Conservation (phyloP, 2,888 invertebrate species). For the Molorchus minor region DNA sequence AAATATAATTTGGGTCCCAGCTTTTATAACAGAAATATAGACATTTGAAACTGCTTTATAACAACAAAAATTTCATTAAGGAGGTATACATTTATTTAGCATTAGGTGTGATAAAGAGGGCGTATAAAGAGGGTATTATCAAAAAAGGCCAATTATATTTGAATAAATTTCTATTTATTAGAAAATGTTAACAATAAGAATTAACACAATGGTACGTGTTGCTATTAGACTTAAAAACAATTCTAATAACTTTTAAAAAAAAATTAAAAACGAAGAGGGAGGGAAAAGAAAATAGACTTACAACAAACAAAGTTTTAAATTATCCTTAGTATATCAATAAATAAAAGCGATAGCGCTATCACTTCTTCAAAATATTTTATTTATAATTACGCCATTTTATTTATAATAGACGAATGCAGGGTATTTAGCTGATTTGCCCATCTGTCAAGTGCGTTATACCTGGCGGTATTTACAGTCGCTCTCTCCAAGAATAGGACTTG, state of each 20-base stretch:
- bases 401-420: constrained; percentile 88
- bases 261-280: constrained; percentile 6
- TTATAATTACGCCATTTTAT: constrained; percentile 77
- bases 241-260: constrained; percentile 23
- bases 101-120: too few relatives aligned
- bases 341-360: constrained; percentile 28
- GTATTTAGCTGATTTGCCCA: constrained; percentile 93
- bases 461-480: constrained; percentile 81
- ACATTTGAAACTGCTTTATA: too few relatives aligned
- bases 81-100: too few relatives aligned
- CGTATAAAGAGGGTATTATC: too few relatives aligned
- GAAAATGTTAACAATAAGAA: constrained; percentile 29
- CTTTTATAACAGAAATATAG: too few relatives aligned
- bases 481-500: constrained; percentile 89
- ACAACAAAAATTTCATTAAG: too few relatives aligned
- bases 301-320: constrained; percentile 19
- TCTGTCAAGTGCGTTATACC: constrained; percentile 93
- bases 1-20: too few relatives aligned
- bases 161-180: constrained; percentile 28
- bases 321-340: constrained; percentile 21
- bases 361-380: constrained; percentile 24
- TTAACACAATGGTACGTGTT: constrained; percentile 16
- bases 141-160: background rate
- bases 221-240: constrained; percentile 22
- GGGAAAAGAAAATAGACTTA: constrained; percentile 14